These are phyloP conservation scores for Pegoplata infirma DNA, from an alignment of 2,888 invertebrate species.

Conservation along the genomic window DNA sequence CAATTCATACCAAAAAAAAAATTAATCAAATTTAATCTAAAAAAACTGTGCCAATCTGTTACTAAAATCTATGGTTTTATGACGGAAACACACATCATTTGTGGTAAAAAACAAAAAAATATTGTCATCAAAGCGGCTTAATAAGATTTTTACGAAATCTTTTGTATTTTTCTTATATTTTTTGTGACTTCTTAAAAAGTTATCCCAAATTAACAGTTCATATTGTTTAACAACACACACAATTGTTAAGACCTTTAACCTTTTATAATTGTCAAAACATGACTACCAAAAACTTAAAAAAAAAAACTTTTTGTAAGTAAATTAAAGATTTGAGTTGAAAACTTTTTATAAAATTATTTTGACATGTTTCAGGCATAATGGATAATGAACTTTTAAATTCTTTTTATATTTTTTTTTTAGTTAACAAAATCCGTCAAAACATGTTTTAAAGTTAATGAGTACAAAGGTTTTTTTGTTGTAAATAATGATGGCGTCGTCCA, in stretches of 20 bases:
- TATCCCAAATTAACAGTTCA: conserved; percentile 27
- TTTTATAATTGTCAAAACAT: conserved; percentile 65
- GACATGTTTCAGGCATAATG: conserved; percentile 41
- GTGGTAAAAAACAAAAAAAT: not conserved
- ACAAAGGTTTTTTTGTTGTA: conserved; percentile 36
- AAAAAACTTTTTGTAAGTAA: conserved; percentile 6
- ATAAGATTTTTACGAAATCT: not conserved
- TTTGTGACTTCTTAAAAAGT: not conserved
- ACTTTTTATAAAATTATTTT: conserved; percentile 39
- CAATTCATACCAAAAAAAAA: no score
- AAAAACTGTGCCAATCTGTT: no score
- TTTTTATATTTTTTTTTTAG: no score
- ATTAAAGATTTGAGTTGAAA: not conserved
- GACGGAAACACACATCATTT: not conserved
- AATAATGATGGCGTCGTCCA: conserved; percentile 1
- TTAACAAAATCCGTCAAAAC: conserved; percentile 36
- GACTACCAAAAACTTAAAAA: conserved; percentile 48
- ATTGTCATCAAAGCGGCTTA: not conserved
- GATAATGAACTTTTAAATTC: conserved; percentile 20
- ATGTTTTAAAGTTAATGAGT: conserved; percentile 41
- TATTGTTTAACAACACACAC: conserved; percentile 35
- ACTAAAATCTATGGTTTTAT: not conserved
- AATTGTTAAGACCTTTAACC: conserved; percentile 64
- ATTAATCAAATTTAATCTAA: no score
- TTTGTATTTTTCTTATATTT: not conserved